These are phyloP conservation scores for Polyommatus icarus DNA, from an alignment of 2,888 invertebrate species.

Conservation along the genomic window DNA sequence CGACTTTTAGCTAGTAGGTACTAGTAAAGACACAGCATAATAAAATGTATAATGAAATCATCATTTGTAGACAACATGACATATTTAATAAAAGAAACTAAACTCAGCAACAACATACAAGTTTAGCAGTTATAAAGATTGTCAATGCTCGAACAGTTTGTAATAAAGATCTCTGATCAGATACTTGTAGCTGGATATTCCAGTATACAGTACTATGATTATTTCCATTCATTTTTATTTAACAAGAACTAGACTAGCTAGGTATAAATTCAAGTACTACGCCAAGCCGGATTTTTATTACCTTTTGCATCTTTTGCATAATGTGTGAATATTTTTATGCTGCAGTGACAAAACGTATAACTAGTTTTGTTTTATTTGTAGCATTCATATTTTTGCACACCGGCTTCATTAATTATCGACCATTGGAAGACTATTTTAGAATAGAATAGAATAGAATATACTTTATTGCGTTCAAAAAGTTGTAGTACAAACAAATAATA, in stretches of 20 bases:
- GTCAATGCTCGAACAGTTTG: neutral
- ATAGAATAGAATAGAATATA: no score
- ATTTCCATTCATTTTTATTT: neutral
- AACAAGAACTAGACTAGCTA: neutral
- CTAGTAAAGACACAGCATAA: no score
- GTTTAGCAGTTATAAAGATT: neutral
- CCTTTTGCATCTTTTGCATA: conserved; percentile 1
- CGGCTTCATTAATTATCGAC: no score
- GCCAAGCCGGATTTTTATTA: neutral
- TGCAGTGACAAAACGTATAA: neutral
- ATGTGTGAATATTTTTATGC: conserved; percentile 4
- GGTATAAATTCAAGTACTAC: conserved; percentile 6
- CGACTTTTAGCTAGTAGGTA: no score
- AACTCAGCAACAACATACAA: neutral
- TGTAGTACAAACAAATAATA: no score
- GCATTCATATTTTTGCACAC: no score
- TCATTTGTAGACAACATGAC: neutral
- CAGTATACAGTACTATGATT: neutral
- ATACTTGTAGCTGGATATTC: neutral
- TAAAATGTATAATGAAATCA: neutral
- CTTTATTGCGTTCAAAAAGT: no score
- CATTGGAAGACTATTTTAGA: no score
- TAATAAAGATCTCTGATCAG: neutral
- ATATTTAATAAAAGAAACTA: neutral
- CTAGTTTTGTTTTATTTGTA: neutral